Percentiles rank a stretch among this genome's conserved stretches.
These are phyloP conservation scores for Agonopterix subpropinquella DNA, from an alignment of 2,888 invertebrate species.

Conservation along the genomic window DNA sequence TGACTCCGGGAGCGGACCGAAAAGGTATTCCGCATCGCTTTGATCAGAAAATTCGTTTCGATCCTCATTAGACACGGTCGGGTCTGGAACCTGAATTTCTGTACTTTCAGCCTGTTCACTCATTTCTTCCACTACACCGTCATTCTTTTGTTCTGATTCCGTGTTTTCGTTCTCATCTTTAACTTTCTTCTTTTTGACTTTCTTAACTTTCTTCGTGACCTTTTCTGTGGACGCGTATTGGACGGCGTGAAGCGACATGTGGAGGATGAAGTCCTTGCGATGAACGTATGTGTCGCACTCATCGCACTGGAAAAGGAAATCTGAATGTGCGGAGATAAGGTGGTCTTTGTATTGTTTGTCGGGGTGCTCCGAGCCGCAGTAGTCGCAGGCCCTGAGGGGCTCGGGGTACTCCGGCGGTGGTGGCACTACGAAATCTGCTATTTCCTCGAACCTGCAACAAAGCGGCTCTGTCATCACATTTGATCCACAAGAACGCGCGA, in stretches of 20 bases:
- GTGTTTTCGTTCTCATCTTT: neutral
- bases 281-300: constrained; percentile 50
- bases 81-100: neutral
- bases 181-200: neutral
- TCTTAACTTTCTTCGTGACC: constrained; percentile 1
- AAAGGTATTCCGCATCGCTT: constrained; percentile 36
- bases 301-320: constrained; percentile 53
- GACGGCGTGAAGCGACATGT: constrained; percentile 52
- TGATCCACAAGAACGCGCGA: neutral
- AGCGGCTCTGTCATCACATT: constrained; percentile 14
- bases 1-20: constrained; percentile 40
- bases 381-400: constrained; percentile 21
- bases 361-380: constrained; percentile 23
- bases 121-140: constrained; percentile 1
- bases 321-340: constrained; percentile 35
- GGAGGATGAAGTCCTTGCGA: constrained; percentile 39
- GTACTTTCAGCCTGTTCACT: neutral
- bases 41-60: constrained; percentile 40
- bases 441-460: constrained; percentile 36
- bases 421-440: constrained; percentile 8
- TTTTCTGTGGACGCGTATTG: constrained; percentile 15
- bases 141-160: neutral
- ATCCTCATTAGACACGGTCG: neutral
- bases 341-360: constrained; percentile 29
- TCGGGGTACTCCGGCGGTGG: constrained; percentile 5